Conservation (phyloP, 2,888 invertebrate genomes). For the Dermolepida albohirtum region DNA sequence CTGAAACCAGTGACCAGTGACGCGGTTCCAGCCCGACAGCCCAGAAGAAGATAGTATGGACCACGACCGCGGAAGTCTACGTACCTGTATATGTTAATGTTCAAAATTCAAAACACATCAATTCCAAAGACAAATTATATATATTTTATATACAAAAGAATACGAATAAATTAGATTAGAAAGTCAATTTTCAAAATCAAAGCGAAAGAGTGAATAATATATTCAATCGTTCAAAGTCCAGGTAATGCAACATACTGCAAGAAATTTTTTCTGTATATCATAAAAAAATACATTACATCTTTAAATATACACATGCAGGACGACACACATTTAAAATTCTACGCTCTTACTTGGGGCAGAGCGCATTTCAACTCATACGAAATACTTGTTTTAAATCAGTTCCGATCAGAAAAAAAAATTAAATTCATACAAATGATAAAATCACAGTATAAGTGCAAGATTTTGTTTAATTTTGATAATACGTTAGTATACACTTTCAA, state of each 20-base stretch:
- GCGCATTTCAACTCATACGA: too few relatives aligned
- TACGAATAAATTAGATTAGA: too few relatives aligned
- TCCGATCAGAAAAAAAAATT: conserved; percentile 16
- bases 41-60: too few relatives aligned
- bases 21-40: too few relatives aligned
- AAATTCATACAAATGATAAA: conserved; percentile 24
- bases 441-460: conserved; percentile 44
- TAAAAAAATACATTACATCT: conserved; percentile 46
- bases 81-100: too few relatives aligned
- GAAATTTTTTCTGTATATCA: conserved; percentile 44
- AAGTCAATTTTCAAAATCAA: neutral
- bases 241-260: conserved; percentile 47
- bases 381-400: neutral
- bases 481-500: conserved; percentile 6
- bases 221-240: conserved; percentile 35
- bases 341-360: conserved; percentile 1
- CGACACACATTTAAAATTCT: conserved; percentile 12
- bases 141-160: too few relatives aligned
- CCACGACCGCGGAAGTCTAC: too few relatives aligned
- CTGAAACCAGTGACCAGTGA: too few relatives aligned
- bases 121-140: too few relatives aligned
- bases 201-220: neutral
- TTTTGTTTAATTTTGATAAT: neutral
- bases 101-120: too few relatives aligned
- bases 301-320: conserved; percentile 14